Evolutionary conservation across 2,888 invertebrate species (phyloP), one percentile per base, ranked within the genome.

Genomic region (Himalopsyche japonica): DNA sequence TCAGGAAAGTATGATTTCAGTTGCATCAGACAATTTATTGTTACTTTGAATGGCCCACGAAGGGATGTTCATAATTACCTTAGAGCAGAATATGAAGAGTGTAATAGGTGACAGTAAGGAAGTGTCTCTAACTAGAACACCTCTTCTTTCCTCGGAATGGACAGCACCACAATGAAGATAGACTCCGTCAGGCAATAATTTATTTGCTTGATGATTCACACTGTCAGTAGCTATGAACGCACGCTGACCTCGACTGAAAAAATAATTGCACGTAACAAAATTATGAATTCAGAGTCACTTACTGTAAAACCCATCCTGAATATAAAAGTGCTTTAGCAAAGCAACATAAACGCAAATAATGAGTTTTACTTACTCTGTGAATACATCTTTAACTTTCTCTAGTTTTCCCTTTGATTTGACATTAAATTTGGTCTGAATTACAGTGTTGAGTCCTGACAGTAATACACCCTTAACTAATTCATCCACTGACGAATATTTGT

Each of bases 211-310:
- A 87, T 92, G 91, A 90, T 95, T 95, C 0, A 95, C 94, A 89
- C 95, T 95, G n/a, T 94, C 94, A 0, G 92, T 89, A 1, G 93
- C 91, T 70, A 95, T 91, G 86, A 93, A 92, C 0, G 93, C 94
- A 76, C 91, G 91, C 3, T 92, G 92, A 34, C 93, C 93, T 85
- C 91, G 89, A 82, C 95, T 95, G 88, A 81, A 89, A 89, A 87
- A 64, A 10, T 47, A 34, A 34, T 34, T 34, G 30, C 24, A 10
- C 7, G 12, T 32, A 30, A 30, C 12, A 76, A 32, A 32, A 7
- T 3, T 32, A 24, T 27, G 27, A 70, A 70, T 70, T 70, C 10
- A 15, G 20, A 70, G 5, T 24, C 20, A 10, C 10, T 8, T 37
- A 8, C 37, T 8, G 37, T 37, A 37, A 37, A 3, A 1, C 37